Evolutionary conservation across 2,888 invertebrate species (phyloP), one percentile per base, ranked within the genome.

Genomic region (Trilocha varians): DNA sequence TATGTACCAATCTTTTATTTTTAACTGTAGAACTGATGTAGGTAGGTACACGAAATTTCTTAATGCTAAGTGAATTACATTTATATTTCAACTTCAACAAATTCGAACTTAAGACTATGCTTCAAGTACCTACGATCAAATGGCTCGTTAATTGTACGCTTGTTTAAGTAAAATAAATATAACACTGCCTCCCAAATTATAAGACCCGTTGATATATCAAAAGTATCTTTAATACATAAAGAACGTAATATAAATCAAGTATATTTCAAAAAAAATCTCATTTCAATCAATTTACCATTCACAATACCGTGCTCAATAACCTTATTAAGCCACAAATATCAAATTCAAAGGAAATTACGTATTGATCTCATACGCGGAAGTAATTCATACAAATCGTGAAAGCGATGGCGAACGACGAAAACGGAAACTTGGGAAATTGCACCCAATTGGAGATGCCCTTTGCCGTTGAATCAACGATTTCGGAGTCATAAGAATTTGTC

Each of bases 381-480:
- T 25, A 25, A 25, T 42, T 34, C 32, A 42, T 13, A 42, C 13
- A 5, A 13, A 2, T 50, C 53, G 53, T 60, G 57, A 62, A 61
- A 56, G 53, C 56, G 40, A 44, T 52, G 43, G 55, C 51, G 57
- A 55, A 53, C 52, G 48, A 48, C 50, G 46, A 50, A 46, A 50
- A 50, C 50, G 66, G 57, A 62, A 65, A 62, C 52, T 54, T 43
- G 59, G 68, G 70, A 70, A 70, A 70, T 70, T 70, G 66, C 64
- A 60, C 66, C 63, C 61, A 64, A 71, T 72, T 67, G 69, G 61
- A 62, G 60, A 59, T 62, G 56, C 53, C 54, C 25, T 11, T 25
- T 25, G 11, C 25, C 25, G 25, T 25, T 25, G 25, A 25, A 6
- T 25, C 25, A 11, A 25, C 6, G 11, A 25, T 25, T 25, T 2